Conservation (phyloP, 2,888 invertebrate species). For the Mythimna pallens region DNA sequence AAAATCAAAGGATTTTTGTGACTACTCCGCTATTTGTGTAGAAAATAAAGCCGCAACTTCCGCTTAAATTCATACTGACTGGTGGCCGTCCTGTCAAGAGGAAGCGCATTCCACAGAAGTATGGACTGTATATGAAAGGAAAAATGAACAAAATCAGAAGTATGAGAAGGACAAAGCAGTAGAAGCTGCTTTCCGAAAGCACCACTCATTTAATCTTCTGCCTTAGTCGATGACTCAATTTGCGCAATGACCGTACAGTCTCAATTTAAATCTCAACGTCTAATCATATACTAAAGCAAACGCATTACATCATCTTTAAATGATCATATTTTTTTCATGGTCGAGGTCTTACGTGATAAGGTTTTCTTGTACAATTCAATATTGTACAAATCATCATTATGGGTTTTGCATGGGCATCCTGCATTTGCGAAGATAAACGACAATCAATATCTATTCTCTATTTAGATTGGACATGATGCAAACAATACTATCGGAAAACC, state of each 20-base stretch:
- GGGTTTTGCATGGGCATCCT: neutral
- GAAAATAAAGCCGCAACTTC: no score
- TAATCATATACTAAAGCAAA: slow-evolving; percentile 17
- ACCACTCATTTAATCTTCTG: neutral
- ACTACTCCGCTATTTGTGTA: no score
- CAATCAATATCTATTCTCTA: neutral
- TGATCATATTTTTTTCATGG: slow-evolving; percentile 23
- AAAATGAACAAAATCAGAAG: no score
- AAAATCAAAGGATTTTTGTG: no score
- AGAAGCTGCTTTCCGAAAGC: no score
- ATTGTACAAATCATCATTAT: neutral
- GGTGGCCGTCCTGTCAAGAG: no score
- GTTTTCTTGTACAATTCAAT: slow-evolving; percentile 7
- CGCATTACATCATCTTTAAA: slow-evolving; percentile 37
- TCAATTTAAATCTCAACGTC: slow-evolving; percentile 23
- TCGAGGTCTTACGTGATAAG: slow-evolving; percentile 15
- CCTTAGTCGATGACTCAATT: slow-evolving; percentile 31
- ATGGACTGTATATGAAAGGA: no score
- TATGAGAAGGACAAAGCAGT: no score
- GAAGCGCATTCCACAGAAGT: no score
- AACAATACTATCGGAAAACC: neutral
- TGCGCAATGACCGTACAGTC: slow-evolving; percentile 19
- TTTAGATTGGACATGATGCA: neutral
- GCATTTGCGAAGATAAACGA: neutral
- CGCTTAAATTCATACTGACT: no score